Base-by-base conservation (phyloP, 2,797 vertebrate species). In the Zenarchopterus dispar region DNA sequence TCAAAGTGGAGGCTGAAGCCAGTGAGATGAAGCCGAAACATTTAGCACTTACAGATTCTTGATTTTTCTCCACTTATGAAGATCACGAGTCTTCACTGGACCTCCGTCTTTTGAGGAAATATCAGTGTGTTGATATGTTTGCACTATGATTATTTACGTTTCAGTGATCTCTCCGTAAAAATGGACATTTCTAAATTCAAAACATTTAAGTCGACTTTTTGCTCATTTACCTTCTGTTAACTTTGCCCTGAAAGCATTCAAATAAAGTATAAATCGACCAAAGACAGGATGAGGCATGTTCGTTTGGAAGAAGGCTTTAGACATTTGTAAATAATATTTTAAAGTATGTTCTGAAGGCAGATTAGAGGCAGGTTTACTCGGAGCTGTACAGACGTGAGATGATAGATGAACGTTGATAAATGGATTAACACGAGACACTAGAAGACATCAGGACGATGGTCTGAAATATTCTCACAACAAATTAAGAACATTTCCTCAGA, bases 1-100 rank as follows among this genome's bases (percentile, higher is more conserved):
- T 87, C 66, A 93, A 82, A 84, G 86, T 75, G 70, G 91, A 80
- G 36, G 71, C 71, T 0, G 46, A 67, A 23, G 62, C 45, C 51
- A 66, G 50, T 28, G 81, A 85, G 58, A 78, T 19, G 45, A 75
- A 74, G 45, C 13, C 77, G 39, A 56, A 43, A 55, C 54, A 69
- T 52, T 67, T 64, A 17, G 15, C 79, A 15, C 9, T 51, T 10
- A 55, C 58, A 65, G 70, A 81, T 53, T 61, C 73, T n/a, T 77
- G 76, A 87, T 26, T 49, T 5, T 11, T 49, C 43, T 5, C 2
- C 18, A 17, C 1, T 2, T 3, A 39, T 61, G 1, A 7, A 36
- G 2, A 22, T 11, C 69, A 8, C 11, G 16, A 73, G 41, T 36
- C 5, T 13, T 17, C 13, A 18, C 7, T 26, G 11, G 22, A 60